Percentiles rank a stretch among this genome's conserved stretches.
Conservation (phyloP, 1,140 invertebrate species). For the Anastrepha obliqua region DNA sequence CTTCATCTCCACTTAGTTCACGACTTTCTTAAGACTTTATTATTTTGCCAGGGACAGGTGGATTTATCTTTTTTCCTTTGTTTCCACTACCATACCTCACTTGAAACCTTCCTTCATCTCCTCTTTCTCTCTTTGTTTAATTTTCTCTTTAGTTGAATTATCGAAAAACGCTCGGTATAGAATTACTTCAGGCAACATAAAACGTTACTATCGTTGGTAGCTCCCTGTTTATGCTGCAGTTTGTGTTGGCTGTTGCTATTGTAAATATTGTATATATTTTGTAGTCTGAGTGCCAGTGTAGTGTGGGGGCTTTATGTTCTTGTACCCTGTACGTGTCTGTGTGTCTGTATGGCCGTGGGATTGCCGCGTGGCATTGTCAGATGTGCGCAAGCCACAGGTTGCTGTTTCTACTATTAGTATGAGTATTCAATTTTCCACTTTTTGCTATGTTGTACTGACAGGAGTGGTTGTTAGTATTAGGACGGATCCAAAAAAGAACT, state of each 20-base stretch:
- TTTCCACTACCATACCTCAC: neutral
- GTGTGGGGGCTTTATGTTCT: neutral
- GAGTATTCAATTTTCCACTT: neutral
- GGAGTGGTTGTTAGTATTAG: neutral
- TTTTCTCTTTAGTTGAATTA: neutral
- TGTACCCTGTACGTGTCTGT: neutral
- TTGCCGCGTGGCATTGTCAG: neutral
- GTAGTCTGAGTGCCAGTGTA: neutral
- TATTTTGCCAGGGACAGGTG: neutral
- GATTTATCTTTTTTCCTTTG: neutral
- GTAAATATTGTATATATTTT: neutral
- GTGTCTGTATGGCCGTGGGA: neutral
- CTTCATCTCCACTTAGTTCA: neutral
- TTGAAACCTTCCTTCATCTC: neutral
- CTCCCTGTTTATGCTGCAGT: neutral
- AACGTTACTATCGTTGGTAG: slow-evolving; percentile 13
- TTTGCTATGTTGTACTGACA: neutral
- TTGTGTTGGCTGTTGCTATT: slow-evolving; percentile 6
- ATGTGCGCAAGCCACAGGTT: slow-evolving; percentile 39
- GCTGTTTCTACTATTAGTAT: neutral
- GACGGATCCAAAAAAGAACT: neutral
- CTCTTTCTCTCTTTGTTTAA: neutral
- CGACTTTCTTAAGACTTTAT: slow-evolving; percentile 39
- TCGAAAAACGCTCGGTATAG: neutral
- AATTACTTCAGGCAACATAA: slow-evolving; percentile 21